Base-by-base conservation (phyloP, 2,888 invertebrate species). In the Patella ulyssiponensis region DNA sequence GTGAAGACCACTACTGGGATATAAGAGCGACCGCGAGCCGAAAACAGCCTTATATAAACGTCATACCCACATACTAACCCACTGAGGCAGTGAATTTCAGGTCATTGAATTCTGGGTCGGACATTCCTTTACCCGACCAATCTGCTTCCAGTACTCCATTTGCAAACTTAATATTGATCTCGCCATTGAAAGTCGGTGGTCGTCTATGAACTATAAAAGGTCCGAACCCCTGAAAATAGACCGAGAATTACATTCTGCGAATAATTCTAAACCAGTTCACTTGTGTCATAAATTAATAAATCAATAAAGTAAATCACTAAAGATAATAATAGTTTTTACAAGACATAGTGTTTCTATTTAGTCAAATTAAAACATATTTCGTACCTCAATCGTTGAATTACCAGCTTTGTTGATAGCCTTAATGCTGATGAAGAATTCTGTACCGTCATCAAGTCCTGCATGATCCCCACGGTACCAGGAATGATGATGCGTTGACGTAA, bases 371-470 rank as follows among this genome's bases (percentile, higher is more conserved):
- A 27, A 27, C 27, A 27, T 27, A 27, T 27, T 27, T 27, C 27
- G 27, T 27, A 84, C 85, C 82, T 78, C 77, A 23, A 78, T 72
- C 33, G 76, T 74, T 23, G 77, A 71, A 20, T 81, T 69, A 4
- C 77, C 80, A 5, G 86, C 82, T 74, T 80, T 85, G 72, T 86
- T 85, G 23, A 82, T 81, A 14, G 86, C 83, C 71, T 83, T 85
- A 69, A 87, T 78, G 23, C 83, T 72, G n/a, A 87, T 81, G 73
- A 82, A 86, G 77, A 88, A 87, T 53, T 74, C 73, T 17, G 80
- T 73, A 0, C 85, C 87, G 27, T 85, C 83, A 27, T 77, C 80
- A 15, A 88, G 72, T 72, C 80, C 80, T 1, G 84, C 81, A 69
- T 87, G 82, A 53, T 79, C 75, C 7, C 82, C 69, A 44, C 78